A percentile compares a stretch with the other conserved stretches of the same genome.
Evolutionary conservation across 2,113 vertebrate species (phyloP).

Genomic region (Lonchura striata): DNA sequence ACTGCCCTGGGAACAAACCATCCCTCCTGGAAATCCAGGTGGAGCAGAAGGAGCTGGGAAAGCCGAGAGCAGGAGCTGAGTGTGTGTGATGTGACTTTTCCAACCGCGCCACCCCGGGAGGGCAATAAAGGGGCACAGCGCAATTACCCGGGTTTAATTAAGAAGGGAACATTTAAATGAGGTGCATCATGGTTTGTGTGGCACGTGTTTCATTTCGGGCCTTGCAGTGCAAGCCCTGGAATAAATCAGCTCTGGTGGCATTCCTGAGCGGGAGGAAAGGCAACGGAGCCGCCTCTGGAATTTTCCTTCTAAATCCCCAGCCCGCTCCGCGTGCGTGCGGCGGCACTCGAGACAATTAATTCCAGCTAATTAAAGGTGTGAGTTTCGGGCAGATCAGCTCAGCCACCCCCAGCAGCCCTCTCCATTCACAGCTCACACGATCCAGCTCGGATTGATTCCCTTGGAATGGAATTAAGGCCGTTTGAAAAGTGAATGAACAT

Average conservation of each 20-base stretch:
- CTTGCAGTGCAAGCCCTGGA: not conserved
- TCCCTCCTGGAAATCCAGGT: not conserved
- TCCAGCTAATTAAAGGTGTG: slow-evolving; percentile 58
- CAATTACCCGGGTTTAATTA: slow-evolving; percentile 7
- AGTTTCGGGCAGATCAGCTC: not conserved
- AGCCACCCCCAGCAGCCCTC: not conserved
- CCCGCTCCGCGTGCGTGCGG: not conserved
- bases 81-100: not conserved
- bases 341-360: not conserved
- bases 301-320: not conserved
- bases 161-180: not conserved
- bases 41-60: not conserved
- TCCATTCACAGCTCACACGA: not conserved
- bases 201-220: not conserved
- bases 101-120: not conserved
- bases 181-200: not conserved
- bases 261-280: not conserved
- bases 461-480: not conserved
- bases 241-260: slow-evolving; percentile 12
- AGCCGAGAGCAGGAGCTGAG: not conserved
- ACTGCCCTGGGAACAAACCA: not conserved
- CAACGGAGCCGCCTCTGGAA: not conserved
- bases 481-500: not conserved
- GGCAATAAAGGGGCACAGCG: not conserved
- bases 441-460: not conserved